Evolutionary conservation across 2,888 invertebrate species (phyloP), one percentile per base, ranked within the genome.

Genomic region (Colostygia pectinataria): DNA sequence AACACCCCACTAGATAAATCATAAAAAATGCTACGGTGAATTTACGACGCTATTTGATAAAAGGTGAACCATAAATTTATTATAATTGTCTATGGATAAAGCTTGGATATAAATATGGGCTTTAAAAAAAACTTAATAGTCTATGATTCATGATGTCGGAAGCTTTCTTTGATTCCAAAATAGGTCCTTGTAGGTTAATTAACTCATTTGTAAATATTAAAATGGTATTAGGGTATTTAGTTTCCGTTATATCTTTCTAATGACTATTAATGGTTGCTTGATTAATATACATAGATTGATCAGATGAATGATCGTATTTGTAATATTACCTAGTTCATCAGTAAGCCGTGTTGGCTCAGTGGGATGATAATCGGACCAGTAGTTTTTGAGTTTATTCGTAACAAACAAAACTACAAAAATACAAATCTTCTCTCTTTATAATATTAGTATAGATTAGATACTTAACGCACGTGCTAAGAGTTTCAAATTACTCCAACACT

Each of bases 21-120:
- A 62, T 59, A 47, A 56, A 58, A 44, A 45, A 29, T 25, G 38
- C 48, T 38, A 23, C 44, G 20, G 23, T 40, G 45, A 40, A 63
- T 60, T 65, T 61, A 63, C 55, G 54, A 46, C 33, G 48, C 49
- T 56, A 51, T 59, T 53, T 55, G 57, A 55, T 61, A 59, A 63
- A 60, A 57, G 55, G 47, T 45, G 25, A 39, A 42, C 39, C 38
- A 57, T 64, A 64, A 64, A 62, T 64, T 56, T 36, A 46, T 31
- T 53, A 51, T 57, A 59, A 57, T 43, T 33, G 57, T 44, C 41
- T 41, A 58, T 53, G 40, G 57, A 51, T 55, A 49, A 39, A 44
- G 45, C 36, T 12, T 20, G 42, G 23, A 32, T 43, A 38, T 36
- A 43, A 57, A 45, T 39, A 43, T 37, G 47, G 42, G 32, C 39